Conservation (phyloP, 2,797 vertebrate genomes). For the Tragelaphus oryx region DNA sequence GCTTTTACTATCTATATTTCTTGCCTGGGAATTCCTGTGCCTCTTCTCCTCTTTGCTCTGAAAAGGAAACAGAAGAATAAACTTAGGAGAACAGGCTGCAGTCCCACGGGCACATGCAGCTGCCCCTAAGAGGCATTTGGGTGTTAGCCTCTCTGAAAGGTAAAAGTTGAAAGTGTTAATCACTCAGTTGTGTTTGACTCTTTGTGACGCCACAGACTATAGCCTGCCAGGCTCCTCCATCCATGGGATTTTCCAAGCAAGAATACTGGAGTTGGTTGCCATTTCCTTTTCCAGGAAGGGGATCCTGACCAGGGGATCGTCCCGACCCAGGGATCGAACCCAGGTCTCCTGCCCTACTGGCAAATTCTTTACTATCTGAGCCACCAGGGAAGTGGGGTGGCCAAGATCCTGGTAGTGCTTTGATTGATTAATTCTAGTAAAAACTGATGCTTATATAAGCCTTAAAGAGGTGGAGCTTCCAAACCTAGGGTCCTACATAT, state of each 20-base stretch:
- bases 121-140: neutral
- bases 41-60: neutral
- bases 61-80: neutral
- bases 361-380: neutral
- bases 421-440: neutral
- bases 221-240: neutral
- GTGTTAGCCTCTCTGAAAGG: neutral
- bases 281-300: neutral
- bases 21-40: neutral
- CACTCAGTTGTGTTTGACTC: neutral
- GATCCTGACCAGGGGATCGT: neutral
- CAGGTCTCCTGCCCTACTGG: neutral
- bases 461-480: slow-evolving; percentile 6
- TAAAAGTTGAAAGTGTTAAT: neutral
- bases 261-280: neutral
- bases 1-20: neutral
- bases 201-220: neutral
- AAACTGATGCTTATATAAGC: neutral
- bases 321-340: neutral
- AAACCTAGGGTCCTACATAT: neutral
- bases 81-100: neutral
- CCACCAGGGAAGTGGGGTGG: neutral
- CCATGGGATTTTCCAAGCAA: neutral
- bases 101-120: neutral
- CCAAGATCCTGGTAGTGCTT: neutral